Percentiles rank a stretch among this genome's conserved stretches.
phyloP scores from a whole-genome alignment of 2,113 vertebrate species.

The Oceanodroma tethys region DNA sequence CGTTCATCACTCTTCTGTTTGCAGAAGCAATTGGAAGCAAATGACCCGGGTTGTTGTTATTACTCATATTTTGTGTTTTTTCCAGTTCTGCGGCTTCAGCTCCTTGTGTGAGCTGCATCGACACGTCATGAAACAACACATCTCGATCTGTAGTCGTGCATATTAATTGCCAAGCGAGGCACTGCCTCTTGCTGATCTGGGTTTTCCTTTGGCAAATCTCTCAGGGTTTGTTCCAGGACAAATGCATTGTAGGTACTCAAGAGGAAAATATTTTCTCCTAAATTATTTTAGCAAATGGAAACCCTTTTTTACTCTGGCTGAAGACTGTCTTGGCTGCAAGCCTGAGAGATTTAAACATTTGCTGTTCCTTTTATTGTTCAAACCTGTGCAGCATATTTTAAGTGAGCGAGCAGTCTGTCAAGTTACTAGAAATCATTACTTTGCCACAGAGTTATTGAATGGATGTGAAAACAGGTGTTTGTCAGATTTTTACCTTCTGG shows the following conservation, averaged over 20 bases:
- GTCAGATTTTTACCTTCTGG: constrained; percentile 33
- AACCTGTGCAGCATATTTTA: constrained; percentile 6
- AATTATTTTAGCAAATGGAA: constrained; percentile 44
- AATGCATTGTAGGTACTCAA: not conserved
- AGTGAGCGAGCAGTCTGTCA: constrained; percentile 39
- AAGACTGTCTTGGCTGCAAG: constrained; percentile 64
- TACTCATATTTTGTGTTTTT: constrained; percentile 32
- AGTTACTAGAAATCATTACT: constrained; percentile 45
- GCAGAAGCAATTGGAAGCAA: constrained; percentile 51
- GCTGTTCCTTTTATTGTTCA: constrained; percentile 53
- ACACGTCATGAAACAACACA: constrained; percentile 27
- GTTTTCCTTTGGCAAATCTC: not conserved
- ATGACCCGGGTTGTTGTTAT: constrained; percentile 43
- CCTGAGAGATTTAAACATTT: constrained; percentile 60
- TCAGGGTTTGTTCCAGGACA: not conserved
- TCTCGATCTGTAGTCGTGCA: not conserved
- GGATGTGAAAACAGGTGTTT: constrained; percentile 49
- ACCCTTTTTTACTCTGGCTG: not conserved
- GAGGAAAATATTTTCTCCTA: constrained; percentile 26
- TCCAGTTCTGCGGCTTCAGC: constrained; percentile 28
- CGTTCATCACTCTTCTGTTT: constrained; percentile 26
- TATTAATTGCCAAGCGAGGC: constrained; percentile 47
- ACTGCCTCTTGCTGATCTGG: not conserved
- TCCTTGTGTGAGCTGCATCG: constrained; percentile 16
- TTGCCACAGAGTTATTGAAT: constrained; percentile 26